Evolutionary conservation across 2,113 vertebrate genomes (phyloP), one percentile per base, ranked within the genome.

Genomic region (Rhadina sibilatrix): DNA sequence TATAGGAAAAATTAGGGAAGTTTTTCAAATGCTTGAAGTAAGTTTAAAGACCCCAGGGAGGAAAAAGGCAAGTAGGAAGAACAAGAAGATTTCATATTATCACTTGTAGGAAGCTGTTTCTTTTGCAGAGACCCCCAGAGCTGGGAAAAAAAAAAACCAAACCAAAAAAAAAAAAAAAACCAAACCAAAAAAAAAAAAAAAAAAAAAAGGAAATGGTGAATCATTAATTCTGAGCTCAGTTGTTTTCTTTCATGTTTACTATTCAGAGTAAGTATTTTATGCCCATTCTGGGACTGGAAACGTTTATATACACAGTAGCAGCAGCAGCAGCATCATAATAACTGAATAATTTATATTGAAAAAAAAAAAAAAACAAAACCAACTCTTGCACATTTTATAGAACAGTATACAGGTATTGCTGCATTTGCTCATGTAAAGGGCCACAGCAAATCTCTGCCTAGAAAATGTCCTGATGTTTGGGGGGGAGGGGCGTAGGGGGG

Each of bases 211-310:
- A 87, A 95, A 90, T 64, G 61, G 68, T 92, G 90, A 93, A 59
- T 93, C 92, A 92, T 90, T 91, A 83, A 77, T 90, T 93, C 86
- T 95, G 76, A 81, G 83, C 19, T 96, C 68, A 49, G 92, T 91
- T 86, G 83, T 94, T 96, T 93, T 92, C 82, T 76, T 94, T 93
- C 59, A 78, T 94, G 80, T 81, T 96, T 95, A 57, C 85, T 92
- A 75, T 96, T 94, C 85, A 92, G 31, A 88, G 79, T 80, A 96
- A 96, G 90, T 54, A 83, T 78, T 91, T 94, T 92, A 90, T 83
- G 72, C 35, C 86, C 85, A 90, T 95, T 95, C 68, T 90, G 94
- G 88, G 94, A 89, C 86, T 90, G 72, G 40, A 96, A 96, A 60
- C 5, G 18, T 95, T 96, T 91, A 80, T 66, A 86, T 52, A 83